Evolutionary conservation across 2,888 invertebrate genomes (phyloP).

Genomic region (Muschampia plurimacula): DNA sequence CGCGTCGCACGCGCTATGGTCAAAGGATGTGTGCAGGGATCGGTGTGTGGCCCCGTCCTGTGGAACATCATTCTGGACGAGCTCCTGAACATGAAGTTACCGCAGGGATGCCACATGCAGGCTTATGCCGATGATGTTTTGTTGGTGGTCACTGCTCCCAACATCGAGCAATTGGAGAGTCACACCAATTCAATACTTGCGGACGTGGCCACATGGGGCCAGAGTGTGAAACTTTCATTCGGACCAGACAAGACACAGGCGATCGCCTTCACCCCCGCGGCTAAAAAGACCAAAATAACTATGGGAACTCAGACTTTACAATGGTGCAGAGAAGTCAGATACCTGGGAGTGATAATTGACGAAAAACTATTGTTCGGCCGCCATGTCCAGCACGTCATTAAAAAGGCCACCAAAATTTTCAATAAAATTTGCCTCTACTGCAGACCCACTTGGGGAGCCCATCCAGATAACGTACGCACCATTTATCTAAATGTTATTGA

Average conservation of each 20-base stretch:
- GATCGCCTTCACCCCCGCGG: background rate
- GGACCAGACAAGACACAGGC: background rate
- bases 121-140: conserved; percentile 37
- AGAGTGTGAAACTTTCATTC: background rate
- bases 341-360: conserved; percentile 3
- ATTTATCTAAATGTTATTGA: too few species aligned
- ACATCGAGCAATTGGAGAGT: background rate
- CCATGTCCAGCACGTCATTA: background rate
- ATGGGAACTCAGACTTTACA: background rate
- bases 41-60: conserved; percentile 26
- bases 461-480: too few species aligned
- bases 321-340: background rate
- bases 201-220: background rate
- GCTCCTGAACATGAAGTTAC: conserved; percentile 19
- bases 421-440: background rate
- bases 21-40: conserved; percentile 9
- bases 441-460: too few species aligned
- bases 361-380: background rate
- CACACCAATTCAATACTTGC: background rate
- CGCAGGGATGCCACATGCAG: conserved; percentile 28
- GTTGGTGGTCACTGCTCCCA: background rate
- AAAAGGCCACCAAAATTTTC: background rate
- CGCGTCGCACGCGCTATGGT: background rate
- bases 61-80: conserved; percentile 42
- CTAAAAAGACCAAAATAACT: background rate